Conservation (phyloP, 2,797 vertebrate species). For the Falco peregrinus region DNA sequence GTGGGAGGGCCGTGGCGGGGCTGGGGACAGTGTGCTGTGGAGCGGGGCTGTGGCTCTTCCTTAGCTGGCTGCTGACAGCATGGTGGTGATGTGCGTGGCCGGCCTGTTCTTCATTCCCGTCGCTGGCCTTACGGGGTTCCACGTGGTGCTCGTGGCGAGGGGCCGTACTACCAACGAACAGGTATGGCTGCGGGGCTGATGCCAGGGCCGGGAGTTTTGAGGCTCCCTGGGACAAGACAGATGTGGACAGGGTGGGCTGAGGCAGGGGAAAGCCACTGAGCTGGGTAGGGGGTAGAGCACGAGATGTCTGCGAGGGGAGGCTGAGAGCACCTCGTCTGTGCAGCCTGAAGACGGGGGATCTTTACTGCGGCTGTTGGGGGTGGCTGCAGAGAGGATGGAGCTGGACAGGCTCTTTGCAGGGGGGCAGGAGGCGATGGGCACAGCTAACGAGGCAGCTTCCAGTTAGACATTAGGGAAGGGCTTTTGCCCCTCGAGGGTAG, state of each 20-base stretch:
- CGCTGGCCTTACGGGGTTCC: constrained; percentile 95
- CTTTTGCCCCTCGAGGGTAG: accelerated
- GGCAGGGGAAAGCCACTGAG: background rate
- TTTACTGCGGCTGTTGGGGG: background rate
- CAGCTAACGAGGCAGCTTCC: background rate
- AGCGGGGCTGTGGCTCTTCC: background rate
- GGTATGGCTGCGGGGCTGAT: constrained; percentile 63
- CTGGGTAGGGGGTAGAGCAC: background rate
- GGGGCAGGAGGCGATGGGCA: accelerated
- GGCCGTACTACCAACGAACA: constrained; percentile 98
- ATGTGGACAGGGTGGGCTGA: accelerated
- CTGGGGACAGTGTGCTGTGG: accelerated
- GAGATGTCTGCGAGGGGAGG: background rate
- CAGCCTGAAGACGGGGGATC: background rate
- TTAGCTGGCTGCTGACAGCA: constrained; percentile 79
- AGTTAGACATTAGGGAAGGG: background rate
- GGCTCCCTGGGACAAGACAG: accelerated
- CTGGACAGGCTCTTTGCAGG: accelerated
- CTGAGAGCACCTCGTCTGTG: background rate
- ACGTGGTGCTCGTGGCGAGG: constrained; percentile 94
- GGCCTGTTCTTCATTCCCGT: constrained; percentile 97
- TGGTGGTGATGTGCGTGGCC: constrained; percentile 97
- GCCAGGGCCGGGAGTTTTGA: no score
- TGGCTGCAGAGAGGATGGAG: background rate
- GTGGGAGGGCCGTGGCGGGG: accelerated